phyloP scores from a whole-genome alignment of 2,113 vertebrate genomes.

The Periophthalmodon schlosseri region DNA sequence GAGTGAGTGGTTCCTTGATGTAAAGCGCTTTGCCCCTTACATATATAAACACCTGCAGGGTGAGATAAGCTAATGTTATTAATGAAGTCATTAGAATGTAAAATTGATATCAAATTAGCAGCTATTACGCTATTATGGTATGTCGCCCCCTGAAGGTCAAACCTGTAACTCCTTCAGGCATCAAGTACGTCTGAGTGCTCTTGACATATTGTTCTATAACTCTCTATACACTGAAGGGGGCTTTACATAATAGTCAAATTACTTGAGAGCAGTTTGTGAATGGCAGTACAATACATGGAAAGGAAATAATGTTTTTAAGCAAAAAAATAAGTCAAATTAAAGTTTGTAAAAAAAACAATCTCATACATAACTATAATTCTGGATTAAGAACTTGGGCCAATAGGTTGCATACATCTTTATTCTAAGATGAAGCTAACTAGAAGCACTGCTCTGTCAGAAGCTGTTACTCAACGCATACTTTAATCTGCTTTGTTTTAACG shows the following conservation, averaged over 20 bases:
- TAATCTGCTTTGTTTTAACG: too few relatives aligned
- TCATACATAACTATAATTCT: too few relatives aligned
- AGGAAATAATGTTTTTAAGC: neutral
- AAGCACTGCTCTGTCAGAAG: too few relatives aligned
- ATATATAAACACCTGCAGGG: neutral
- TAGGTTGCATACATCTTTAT: too few relatives aligned
- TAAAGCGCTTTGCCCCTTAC: neutral
- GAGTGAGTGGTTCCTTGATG: too few relatives aligned
- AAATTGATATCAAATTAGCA: slow-evolving; percentile 2
- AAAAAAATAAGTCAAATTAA: neutral
- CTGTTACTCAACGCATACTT: too few relatives aligned
- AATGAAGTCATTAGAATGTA: slow-evolving; percentile 10
- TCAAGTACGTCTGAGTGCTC: neutral
- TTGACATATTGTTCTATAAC: neutral
- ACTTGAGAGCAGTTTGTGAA: neutral
- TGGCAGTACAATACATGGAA: neutral
- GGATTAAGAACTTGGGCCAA: too few relatives aligned
- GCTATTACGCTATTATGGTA: neutral
- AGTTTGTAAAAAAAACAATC: too few relatives aligned
- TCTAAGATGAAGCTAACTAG: too few relatives aligned
- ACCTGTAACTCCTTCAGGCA: neutral
- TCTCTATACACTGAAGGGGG: neutral
- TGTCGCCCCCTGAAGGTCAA: slow-evolving; percentile 2
- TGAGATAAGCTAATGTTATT: slow-evolving; percentile 4
- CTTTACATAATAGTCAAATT: neutral